Evolutionary conservation across 2,113 vertebrate species (phyloP), one percentile per base, ranked within the genome.

Genomic region (Sphyrna mokarran): DNA sequence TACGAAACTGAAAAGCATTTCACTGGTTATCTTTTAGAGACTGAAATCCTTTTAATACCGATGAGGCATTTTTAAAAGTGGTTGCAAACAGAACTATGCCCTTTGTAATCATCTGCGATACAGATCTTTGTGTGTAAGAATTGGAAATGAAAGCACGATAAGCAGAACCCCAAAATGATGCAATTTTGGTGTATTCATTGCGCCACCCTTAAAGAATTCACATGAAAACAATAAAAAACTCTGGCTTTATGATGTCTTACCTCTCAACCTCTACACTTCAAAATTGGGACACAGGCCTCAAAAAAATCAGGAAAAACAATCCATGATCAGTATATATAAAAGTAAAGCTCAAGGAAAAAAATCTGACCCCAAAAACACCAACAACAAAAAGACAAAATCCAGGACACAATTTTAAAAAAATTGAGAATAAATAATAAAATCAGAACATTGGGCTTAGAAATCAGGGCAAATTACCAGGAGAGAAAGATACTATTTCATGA

Each of bases 171-270:
- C 18, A 9, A 68, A 69, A 43, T 63, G 26, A 16, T 40, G 66
- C 37, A 14, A 10, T 69, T 69, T 94, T 94, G 66, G 40, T 37
- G 91, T 10, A 26, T 2, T 68, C 5, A 22, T 33, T 68, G 61
- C 33, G 4, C 61, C 43, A n/a, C 33, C 10, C 40, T 40, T 23
- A 37, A 70, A 70, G 93, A 4, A 48, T 70, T 70, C 61, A 94
- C 63, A 14, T 16, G 37, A 40, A 94, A 94, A 43, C 61, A 43
- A 94, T 37, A 54, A 94, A 48, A 70, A 48, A 70, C 93, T 94
- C 66, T 94, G 63, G 93, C 93, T 70, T 70, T 91, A 58, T 33
- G n/a, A 63, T 91, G 14, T 13, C 89, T 94, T 9, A 94, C 68
- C 63, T 22, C n/a, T 68, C 90, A n/a, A 94, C 23, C 48, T 11